These are phyloP conservation scores for Onthophagus sagittarius DNA, from an alignment of 2,888 invertebrate genomes.

Conservation along the genomic window DNA sequence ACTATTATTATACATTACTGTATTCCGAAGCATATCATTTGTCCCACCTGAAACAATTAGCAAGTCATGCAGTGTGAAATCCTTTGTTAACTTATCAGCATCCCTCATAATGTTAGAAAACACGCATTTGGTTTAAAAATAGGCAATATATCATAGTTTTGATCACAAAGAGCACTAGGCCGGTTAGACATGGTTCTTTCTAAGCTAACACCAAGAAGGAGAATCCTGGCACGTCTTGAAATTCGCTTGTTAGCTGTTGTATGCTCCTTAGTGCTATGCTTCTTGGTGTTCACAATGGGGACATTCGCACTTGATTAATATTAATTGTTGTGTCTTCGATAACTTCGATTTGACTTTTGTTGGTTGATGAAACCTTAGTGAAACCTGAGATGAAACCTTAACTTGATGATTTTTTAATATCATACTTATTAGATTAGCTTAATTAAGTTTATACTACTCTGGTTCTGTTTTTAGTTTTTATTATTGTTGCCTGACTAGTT, in stretches of 20 bases:
- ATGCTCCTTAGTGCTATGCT: background rate
- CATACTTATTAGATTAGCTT: too few relatives aligned
- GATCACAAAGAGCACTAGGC: background rate
- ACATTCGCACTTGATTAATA: too few relatives aligned
- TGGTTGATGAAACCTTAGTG: too few relatives aligned
- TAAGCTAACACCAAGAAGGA: background rate
- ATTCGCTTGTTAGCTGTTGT: background rate
- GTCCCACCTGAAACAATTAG: background rate
- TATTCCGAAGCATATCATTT: background rate
- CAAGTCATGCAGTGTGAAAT: background rate
- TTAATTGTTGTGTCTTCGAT: too few relatives aligned
- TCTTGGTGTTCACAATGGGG: background rate
- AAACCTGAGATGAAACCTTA: too few relatives aligned
- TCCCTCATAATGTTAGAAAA: background rate
- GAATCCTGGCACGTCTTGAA: background rate
- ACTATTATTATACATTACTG: background rate
- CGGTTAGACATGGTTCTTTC: background rate
- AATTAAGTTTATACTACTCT: too few relatives aligned
- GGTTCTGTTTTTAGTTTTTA: too few relatives aligned
- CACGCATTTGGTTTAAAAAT: background rate
- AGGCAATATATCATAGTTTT: background rate
- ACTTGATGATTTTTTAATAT: too few relatives aligned
- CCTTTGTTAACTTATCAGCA: background rate
- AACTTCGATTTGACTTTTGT: too few relatives aligned
- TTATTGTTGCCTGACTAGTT: too few relatives aligned